Evolutionary conservation across 2,113 vertebrate species (phyloP).

Genomic region (Charina bottae): DNA sequence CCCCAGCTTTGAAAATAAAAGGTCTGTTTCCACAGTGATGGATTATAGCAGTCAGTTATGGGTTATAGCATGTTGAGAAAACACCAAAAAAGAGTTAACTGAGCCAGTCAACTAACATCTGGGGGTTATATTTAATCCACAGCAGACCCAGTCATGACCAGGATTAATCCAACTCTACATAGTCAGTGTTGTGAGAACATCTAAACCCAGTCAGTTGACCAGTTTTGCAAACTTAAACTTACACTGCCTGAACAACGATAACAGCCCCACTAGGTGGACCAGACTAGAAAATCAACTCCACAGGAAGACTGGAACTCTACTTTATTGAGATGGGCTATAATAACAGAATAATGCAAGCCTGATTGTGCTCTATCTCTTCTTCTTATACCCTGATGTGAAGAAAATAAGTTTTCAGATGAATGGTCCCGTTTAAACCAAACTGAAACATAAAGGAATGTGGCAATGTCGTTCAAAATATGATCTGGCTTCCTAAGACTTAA

Average conservation of each 20-base stretch:
- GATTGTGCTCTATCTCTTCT: not conserved
- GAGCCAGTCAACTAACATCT: not conserved
- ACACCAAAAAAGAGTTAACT: not conserved
- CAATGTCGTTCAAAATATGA: not conserved
- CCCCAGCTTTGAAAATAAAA: not conserved
- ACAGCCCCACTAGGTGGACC: too few relatives aligned
- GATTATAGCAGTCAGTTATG: not conserved
- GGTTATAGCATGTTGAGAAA: not conserved
- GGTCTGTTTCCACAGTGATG: not conserved
- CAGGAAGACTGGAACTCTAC: too few relatives aligned
- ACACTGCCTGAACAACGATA: too few relatives aligned
- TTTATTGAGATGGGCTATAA: too few relatives aligned
- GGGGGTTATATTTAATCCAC: not conserved
- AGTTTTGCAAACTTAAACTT: too few relatives aligned
- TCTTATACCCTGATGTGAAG: not conserved
- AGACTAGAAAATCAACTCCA: too few relatives aligned
- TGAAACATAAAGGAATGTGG: too few relatives aligned
- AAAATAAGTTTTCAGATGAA: too few relatives aligned
- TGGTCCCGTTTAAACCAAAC: too few relatives aligned
- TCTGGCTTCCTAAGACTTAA: not conserved
- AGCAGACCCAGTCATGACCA: not conserved
- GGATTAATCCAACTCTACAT: not conserved
- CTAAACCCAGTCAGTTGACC: not conserved
- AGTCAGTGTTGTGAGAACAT: not conserved
- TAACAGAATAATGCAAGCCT: too few relatives aligned